Base-by-base conservation (phyloP, 2,888 invertebrate species). In the Orchesella flavescens region DNA sequence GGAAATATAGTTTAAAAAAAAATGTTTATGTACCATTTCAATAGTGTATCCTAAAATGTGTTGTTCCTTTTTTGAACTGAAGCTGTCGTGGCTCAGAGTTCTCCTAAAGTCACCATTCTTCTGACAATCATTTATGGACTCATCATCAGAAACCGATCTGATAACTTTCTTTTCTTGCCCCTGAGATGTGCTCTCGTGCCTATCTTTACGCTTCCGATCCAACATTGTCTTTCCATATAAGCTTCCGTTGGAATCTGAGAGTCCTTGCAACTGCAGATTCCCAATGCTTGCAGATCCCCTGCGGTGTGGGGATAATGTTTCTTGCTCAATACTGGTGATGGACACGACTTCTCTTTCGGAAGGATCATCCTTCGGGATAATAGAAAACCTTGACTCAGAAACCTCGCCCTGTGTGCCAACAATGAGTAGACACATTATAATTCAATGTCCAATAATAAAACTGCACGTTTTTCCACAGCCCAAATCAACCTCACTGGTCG, bases 131-230 rank as follows among this genome's bases (percentile, higher is more conserved):
- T 65, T 66, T 59, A 80, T 44, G n/a, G 81, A 78, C 23, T 86
- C 85, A 66, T 85, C 86, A 61, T 86, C 85, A 13, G 87, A 87
- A 23, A 84, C 76, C 3, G 86, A 86, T 80, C 87, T 84, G 71
- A 89, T 89, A 44, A 89, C 91, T 89, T 93, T 93, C 80, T 93
- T 91, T 89, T 93, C 93, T 88, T 92, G 92, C 66, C 91, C 92
- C 77, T 91, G 90, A 43, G 92, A 92, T 23, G 79, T 86, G 89
- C 93, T 93, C 89, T 93, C 93, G 88, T 93, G 92, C 63, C 93
- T 91, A 89, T 93, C 93, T 90, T 93, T 93, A 86, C 93, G 91
- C 89, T 93, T 93, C 80, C 93, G 78, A 63, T 88, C 88, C 74
- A 68, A 83, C 78, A 87, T 68, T 79, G 82, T 68, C 55, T 85